Percentiles rank a stretch among this genome's conserved stretches.
Conservation (phyloP, 2,888 invertebrate species). For the Hirtodrosophila confusa region DNA sequence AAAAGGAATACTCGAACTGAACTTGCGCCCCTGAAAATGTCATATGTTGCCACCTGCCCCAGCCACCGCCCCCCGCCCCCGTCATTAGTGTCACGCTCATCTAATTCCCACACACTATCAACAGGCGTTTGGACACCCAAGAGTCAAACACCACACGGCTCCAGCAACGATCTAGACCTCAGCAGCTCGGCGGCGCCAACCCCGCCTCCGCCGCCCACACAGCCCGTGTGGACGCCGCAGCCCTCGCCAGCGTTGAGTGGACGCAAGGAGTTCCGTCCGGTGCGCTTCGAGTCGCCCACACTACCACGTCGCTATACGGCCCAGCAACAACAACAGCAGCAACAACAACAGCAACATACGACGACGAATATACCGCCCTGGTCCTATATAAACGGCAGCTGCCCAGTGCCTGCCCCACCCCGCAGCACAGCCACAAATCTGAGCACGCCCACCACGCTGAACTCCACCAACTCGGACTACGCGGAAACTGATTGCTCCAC, state of each 20-base stretch:
- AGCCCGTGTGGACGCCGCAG: conserved; percentile 92
- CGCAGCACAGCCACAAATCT: conserved; percentile 64
- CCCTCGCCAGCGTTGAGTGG: conserved; percentile 88
- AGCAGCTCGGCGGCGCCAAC: conserved; percentile 83
- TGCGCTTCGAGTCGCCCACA: conserved; percentile 89
- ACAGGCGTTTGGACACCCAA: conserved; percentile 83
- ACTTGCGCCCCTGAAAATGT: conserved; percentile 71
- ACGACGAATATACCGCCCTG: conserved; percentile 63
- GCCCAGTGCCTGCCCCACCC: conserved; percentile 54
- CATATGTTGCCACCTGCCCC: conserved; percentile 46
- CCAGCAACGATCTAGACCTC: conserved; percentile 70
- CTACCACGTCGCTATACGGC: conserved; percentile 85
- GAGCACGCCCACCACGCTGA: conserved; percentile 60
- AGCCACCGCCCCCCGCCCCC: conserved; percentile 5
- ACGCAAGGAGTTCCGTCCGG: conserved; percentile 92
- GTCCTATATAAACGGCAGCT: conserved; percentile 58
- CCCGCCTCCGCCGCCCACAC: conserved; percentile 86
- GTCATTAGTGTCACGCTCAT: conserved; percentile 15
- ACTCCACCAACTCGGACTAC: conserved; percentile 67
- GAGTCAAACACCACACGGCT: conserved; percentile 81
- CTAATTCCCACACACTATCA: conserved; percentile 34
- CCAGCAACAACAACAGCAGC: conserved; percentile 55
- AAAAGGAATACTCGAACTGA: conserved; percentile 40
- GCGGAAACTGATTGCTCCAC: conserved; percentile 64
- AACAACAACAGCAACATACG: conserved; percentile 26